Base-by-base conservation (phyloP, 2,797 vertebrate species). In the Urophycis tenuis region DNA sequence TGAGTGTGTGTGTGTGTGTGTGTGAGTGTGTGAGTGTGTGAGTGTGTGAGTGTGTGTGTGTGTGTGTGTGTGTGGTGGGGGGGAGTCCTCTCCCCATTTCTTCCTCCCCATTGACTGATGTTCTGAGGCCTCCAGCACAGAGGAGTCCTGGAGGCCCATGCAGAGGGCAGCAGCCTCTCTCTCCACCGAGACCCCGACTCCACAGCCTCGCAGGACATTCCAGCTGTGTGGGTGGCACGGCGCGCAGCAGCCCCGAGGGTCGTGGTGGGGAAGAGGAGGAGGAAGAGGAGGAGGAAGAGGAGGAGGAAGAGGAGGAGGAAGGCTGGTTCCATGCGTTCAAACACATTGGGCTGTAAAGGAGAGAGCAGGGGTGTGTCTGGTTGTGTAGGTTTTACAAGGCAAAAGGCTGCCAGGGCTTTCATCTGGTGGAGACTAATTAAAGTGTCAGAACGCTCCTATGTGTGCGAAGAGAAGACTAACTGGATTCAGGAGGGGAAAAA, bases 131-230 rank as follows among this genome's bases (percentile, higher is more conserved):
- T 9, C 64, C 64, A 69, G 64, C 64, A 69, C 64, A 25, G 64
- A 30, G 64, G n/a, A 3, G 71, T 72, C 29, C 25, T 74, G 41
- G 7, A 80, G 35, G 60, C 67, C 74, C 73, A 33, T 76, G 67
- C 39, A 41, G 39, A 41, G 39, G 39, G 39, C 45, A 49, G 19
- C 45, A 49, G 45, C 35, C 84, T 86, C 84, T 86, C 84, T 86
- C 90, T 88, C 86, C 39, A 41, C 1, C 17, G 6, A 49, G 87
- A 89, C 92, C 89, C 90, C 92, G 91, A 92, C 92, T 93, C 92
- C 94, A 93, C 93, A 90, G 92, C 93, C 93, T 93, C 94, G 92
- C 93, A 93, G 93, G 89, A 92, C 94, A 95, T 97, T 96, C 94
- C 95, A 94, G 93, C 94, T 89, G 94, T 93, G 93, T 95, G 95